Percentiles rank a stretch among this genome's conserved stretches.
phyloP scores from a whole-genome alignment of 2,888 invertebrate genomes.

The Vanessa cardui region DNA sequence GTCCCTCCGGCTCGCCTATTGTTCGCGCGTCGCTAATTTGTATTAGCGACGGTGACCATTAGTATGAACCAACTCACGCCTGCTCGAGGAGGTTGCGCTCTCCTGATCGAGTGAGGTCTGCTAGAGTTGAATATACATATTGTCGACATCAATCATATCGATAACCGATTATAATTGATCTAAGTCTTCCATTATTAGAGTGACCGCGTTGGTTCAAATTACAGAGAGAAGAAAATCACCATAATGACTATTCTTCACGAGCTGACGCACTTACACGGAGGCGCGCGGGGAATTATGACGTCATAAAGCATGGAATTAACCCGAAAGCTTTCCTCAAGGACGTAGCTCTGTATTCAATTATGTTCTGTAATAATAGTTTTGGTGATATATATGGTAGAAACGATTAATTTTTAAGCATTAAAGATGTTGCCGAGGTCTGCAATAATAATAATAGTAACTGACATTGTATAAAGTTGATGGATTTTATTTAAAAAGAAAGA shows the following conservation, averaged over 20 bases:
- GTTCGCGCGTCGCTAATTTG: conserved; percentile 12
- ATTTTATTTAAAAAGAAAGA: too few species aligned
- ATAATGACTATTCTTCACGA: background rate
- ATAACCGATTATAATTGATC: too few species aligned
- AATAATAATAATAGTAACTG: too few species aligned
- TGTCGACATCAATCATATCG: background rate
- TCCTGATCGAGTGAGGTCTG: background rate
- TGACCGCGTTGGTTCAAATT: too few species aligned
- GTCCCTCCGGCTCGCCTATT: conserved; percentile 1
- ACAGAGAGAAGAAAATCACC: background rate
- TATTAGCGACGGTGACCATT: conserved; percentile 17
- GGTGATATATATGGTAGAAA: background rate
- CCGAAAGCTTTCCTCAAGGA: background rate
- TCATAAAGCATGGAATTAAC: conserved; percentile 4
- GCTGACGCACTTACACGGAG: background rate
- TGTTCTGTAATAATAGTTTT: background rate
- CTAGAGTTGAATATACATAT: background rate
- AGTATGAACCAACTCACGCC: conserved; percentile 2
- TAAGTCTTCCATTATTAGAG: too few species aligned
- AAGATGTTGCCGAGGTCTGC: too few species aligned
- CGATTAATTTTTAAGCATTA: background rate
- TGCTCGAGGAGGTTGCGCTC: background rate
- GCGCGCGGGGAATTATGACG: background rate
- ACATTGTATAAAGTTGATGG: too few species aligned
- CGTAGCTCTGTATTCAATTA: conserved; percentile 5